Conservation (phyloP, 2,888 invertebrate species). For the Pseudoips prasinana region DNA sequence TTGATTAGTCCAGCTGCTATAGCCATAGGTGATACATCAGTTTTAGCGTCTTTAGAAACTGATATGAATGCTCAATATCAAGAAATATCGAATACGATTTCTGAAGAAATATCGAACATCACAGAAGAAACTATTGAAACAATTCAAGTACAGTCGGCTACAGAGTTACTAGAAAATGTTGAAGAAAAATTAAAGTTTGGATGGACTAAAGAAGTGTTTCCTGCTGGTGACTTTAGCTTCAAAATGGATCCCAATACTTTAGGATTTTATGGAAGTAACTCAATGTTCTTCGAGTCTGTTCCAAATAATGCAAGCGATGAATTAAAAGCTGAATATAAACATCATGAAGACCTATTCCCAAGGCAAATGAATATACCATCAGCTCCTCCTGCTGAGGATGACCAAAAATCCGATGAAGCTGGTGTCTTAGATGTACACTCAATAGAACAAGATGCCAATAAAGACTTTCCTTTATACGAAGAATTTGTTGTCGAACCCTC, state of each 20-base stretch:
- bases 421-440: constrained; percentile 64
- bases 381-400: constrained; percentile 62
- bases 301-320: constrained; percentile 62
- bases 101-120: constrained; percentile 54
- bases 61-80: background rate
- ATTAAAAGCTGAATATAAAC: constrained; percentile 58
- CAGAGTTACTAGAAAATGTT: constrained; percentile 49
- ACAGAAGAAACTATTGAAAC: constrained; percentile 63
- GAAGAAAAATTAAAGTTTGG: constrained; percentile 43
- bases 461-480: constrained; percentile 66
- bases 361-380: constrained; percentile 53
- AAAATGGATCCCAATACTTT: constrained; percentile 41
- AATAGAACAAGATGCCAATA: constrained; percentile 72
- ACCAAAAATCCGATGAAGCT: constrained; percentile 64
- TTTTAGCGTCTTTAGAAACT: background rate
- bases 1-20: constrained; percentile 64
- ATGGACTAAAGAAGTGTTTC: constrained; percentile 40
- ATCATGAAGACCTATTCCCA: constrained; percentile 49
- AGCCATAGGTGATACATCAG: constrained; percentile 38
- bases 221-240: constrained; percentile 41
- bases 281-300: constrained; percentile 52
- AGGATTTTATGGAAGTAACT: constrained; percentile 50
- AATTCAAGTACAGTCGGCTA: constrained; percentile 57
- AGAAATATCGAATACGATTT: background rate
- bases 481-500: constrained; percentile 69